Evolutionary conservation across 2,888 invertebrate species (phyloP).

Genomic region (Alentia gelatinosa): DNA sequence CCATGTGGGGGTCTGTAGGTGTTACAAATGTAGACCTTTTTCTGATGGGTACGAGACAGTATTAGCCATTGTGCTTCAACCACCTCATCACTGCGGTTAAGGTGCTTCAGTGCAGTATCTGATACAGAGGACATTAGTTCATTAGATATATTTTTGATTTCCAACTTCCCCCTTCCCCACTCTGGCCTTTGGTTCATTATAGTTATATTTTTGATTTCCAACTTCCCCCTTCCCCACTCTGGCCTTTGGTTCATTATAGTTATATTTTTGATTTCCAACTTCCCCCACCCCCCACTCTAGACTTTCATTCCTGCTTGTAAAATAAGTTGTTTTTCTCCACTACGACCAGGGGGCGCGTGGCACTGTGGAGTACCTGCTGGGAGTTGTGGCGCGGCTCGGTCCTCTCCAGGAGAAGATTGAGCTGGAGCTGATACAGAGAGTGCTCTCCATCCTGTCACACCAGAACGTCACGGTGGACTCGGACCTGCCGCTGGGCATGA

Average conservation of each 20-base stretch:
- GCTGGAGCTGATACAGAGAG: slow-evolving; percentile 58
- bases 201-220: background rate
- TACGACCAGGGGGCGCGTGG: slow-evolving; percentile 58
- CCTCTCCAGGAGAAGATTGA: slow-evolving; percentile 49
- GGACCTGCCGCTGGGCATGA: background rate
- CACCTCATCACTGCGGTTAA: too few species aligned
- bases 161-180: background rate
- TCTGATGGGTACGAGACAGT: too few species aligned
- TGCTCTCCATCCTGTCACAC: slow-evolving; percentile 63
- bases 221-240: background rate
- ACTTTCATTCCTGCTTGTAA: too few species aligned
- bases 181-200: background rate
- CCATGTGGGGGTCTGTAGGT: too few species aligned
- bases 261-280: background rate
- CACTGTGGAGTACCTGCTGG: slow-evolving; percentile 53
- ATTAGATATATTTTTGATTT: too few species aligned
- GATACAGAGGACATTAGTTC: too few species aligned
- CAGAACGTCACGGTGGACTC: slow-evolving; percentile 62
- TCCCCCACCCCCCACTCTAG: too few species aligned
- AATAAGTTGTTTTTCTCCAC: too few species aligned
- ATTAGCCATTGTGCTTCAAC: too few species aligned
- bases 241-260: background rate
- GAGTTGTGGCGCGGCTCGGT: slow-evolving; percentile 56
- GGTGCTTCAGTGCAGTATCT: too few species aligned
- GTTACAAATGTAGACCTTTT: too few species aligned